Conservation (phyloP, 1,140 invertebrate species). For the Campoletis sonorensis region DNA sequence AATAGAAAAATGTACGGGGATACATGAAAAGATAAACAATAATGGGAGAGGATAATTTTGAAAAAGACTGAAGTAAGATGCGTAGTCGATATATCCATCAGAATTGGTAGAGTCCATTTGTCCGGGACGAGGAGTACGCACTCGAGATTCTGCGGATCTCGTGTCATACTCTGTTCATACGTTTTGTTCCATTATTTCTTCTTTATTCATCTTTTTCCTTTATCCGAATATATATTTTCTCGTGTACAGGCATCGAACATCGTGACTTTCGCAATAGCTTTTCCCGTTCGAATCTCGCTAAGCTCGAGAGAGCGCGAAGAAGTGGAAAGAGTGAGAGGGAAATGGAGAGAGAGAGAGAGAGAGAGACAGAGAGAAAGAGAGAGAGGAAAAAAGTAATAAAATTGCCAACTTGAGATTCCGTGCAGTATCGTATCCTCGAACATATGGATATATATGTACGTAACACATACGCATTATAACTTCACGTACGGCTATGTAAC, state of each 20-base stretch:
- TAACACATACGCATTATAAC: conserved; percentile 16
- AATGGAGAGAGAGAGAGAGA: not conserved
- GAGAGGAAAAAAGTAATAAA: conserved; percentile 39
- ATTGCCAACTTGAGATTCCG: conserved; percentile 39
- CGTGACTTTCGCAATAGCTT: conserved; percentile 42
- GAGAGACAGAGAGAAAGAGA: conserved; percentile 9
- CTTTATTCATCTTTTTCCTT: not conserved
- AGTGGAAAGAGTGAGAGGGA: not conserved
- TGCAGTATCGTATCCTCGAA: conserved; percentile 25
- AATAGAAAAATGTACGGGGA: not conserved
- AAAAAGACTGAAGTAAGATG: conserved; percentile 1
- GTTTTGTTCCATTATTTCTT: not conserved
- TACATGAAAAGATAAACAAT: not conserved
- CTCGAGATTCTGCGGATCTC: not conserved
- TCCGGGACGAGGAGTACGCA: not conserved
- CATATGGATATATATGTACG: not conserved
- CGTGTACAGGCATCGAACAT: conserved; percentile 31
- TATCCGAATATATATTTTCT: conserved; percentile 10
- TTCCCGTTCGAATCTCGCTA: conserved; percentile 19
- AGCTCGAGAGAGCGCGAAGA: not conserved
- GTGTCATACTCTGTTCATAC: not conserved
- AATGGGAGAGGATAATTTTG: conserved; percentile 1
- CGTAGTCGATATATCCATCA: not conserved
- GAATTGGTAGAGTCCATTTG: conserved; percentile 35
- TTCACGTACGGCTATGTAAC: not conserved